Evolutionary conservation across 1,140 invertebrate species (phyloP), one percentile per base, ranked within the genome.

Genomic region (Dolichoris vasculosae): DNA sequence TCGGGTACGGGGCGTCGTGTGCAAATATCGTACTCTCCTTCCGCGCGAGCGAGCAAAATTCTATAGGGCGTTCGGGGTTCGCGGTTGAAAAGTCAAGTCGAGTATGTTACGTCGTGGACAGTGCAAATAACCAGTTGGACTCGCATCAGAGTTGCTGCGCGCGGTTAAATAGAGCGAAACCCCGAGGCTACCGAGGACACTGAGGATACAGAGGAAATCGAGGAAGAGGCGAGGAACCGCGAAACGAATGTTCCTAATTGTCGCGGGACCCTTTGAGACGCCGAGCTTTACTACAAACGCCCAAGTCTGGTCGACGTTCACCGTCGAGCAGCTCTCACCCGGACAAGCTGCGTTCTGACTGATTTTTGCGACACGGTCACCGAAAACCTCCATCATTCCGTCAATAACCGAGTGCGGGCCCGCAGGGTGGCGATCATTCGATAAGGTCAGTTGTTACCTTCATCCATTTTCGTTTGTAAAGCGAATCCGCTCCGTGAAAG

Each of bases 321-420:
- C 15, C 43, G 38, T 78, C 51, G 73, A 71, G 76, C 81, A 51
- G 59, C 78, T 73, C 73, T 32, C 71, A 76, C 55, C 80, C 63
- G 85, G 84, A 86, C 79, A 73, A 30, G 7, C 73, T 69, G 80
- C 85, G 71, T 89, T 92, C 89, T 93, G 92, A 93, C 92, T 93
- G 90, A 93, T 93, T 94, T 94, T 93, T 93, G 92, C 88, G 92
- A 92, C 91, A 88, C 90, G 90, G 93, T 93, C 89, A 90, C 89
- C 90, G 90, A 92, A 94, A 93, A 90, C 93, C 91, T 93, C 89
- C 93, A 93, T 89, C 93, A 94, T 94, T 94, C 92, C 92, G 92
- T 90, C 93, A 91, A 91, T 91, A 93, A 93, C 90, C 91, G 91
- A 92, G 92, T 91, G 91, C 92, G 92, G 90, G 90, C 92, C 93